Evolutionary conservation across 2,797 vertebrate species (phyloP), one percentile per base, ranked within the genome.

Genomic region (Parambassis ranga): DNA sequence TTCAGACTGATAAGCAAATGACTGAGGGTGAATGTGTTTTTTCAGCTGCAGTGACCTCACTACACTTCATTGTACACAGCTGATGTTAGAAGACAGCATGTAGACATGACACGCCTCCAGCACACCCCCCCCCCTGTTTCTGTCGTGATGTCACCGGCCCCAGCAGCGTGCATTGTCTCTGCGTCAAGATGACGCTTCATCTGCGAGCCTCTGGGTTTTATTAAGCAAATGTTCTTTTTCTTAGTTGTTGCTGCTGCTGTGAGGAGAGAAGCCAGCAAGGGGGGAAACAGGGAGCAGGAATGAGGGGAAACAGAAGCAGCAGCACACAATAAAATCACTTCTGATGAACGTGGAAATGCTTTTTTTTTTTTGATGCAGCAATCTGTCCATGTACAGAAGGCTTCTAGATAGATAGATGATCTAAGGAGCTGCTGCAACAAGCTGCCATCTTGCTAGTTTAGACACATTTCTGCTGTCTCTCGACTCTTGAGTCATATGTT

Each of bases 131-230:
- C n/a, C 35, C 23, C 33, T 16, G 38, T 35, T 36, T 35, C 6
- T 26, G 23, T 24, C 2, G 8, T 52, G 35, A 80, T 75, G 78
- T 83, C 79, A 56, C 38, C 43, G 75, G 75, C 37, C 67, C 65
- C 57, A 7, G 56, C 52, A 73, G 75, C 56, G 10, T 4, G 18
- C n/a, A 43, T 30, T 13, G 27, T 68, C 53, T 67, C 53, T 1
- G 46, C 10, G 31, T 71, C 74, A 66, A 44, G 62, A 51, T 7
- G 37, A 65, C 65, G 71, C 71, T 68, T 84, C 58, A 71, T 70
- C 35, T 58, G 20, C 2, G 3, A 23, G 68, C 74, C 72, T 28
- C 15, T 0, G 63, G 82, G 35, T 11, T 64, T 74, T 68, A 32
- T 47, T 44, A 47, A 55, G 32, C 53, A 62, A 72, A 59, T 67